Evolutionary conservation across 2,797 vertebrate genomes (phyloP), one percentile per base, ranked within the genome.

Genomic region (Hephaestus fuliginosus): DNA sequence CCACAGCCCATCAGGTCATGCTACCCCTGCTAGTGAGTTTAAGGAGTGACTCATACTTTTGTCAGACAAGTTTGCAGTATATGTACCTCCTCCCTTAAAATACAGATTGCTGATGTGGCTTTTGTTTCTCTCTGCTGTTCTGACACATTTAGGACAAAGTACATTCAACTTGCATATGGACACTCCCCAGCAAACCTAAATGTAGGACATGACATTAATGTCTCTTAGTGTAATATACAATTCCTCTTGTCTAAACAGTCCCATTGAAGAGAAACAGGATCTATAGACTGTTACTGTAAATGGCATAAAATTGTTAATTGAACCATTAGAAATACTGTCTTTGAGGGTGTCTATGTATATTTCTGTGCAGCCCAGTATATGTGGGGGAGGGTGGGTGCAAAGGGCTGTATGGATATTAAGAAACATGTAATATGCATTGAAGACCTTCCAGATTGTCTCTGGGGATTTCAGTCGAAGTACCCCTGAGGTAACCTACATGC

Each of bases 391-490:
- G 25, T 25, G 25, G 25, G 25, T 25, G 36, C 48, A 30, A 0
- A 15, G 12, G 51, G 13, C 41, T 55, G 18, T 20, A 7, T 62
- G 22, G 10, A 43, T 74, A 57, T 69, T 33, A 36, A 69, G 13
- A 36, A 43, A 25, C 25, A 36, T 49, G 13, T 51, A 55, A 53
- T 57, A 33, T 30, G 13, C 36, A 46, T 44, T 20, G 43, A 51
- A 46, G 17, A 33, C 20, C 52, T 14, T 57, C 22, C 13, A 64
- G 56, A 11, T 22, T 46, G 28, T 51, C 41, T 48, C 22, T 33
- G 64, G 61, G 70, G 64, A 71, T 67, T 70, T 75, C 15, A 66
- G 8, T 30, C 3, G 22, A 70, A 60, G 18, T 41, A 64, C 17
- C 46, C 58, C 58, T 14, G 65, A 74, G 66, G 66, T 70, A 56